Evolutionary conservation across 2,888 invertebrate genomes (phyloP).

Genomic region (Junonia oenone): DNA sequence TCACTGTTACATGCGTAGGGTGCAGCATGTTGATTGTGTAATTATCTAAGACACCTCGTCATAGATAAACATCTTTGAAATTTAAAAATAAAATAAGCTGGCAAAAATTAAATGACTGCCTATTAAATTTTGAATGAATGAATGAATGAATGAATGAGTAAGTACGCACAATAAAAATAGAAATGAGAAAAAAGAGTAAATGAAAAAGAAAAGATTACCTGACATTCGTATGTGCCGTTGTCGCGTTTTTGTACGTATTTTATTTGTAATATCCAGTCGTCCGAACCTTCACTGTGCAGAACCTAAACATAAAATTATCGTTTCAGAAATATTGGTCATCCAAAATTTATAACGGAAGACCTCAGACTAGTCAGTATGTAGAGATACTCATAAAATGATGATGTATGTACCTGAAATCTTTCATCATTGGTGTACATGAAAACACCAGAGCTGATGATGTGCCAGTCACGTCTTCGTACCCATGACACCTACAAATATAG

Average conservation of each 20-base stretch:
- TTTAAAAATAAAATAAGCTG: too few relatives aligned
- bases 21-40: too few relatives aligned
- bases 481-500: slow-evolving; percentile 86
- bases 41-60: too few relatives aligned
- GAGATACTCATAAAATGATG: neutral
- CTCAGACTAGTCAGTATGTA: too few relatives aligned
- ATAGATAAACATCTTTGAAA: too few relatives aligned
- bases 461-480: slow-evolving; percentile 95
- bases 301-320: too few relatives aligned
- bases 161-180: neutral
- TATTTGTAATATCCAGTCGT: slow-evolving; percentile 95
- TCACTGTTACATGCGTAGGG: too few relatives aligned
- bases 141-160: neutral
- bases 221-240: slow-evolving; percentile 95
- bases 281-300: slow-evolving; percentile 90
- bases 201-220: slow-evolving; percentile 72
- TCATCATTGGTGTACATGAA: slow-evolving; percentile 96
- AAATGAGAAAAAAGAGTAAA: neutral
- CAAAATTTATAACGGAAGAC: too few relatives aligned
- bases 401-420: slow-evolving; percentile 82
- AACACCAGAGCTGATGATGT: slow-evolving; percentile 93
- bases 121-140: too few relatives aligned
- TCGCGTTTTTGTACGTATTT: slow-evolving; percentile 94
- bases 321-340: too few relatives aligned
- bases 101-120: too few relatives aligned